Evolutionary conservation across 2,797 vertebrate species (phyloP).

Genomic region (Acridotheres tristis): DNA sequence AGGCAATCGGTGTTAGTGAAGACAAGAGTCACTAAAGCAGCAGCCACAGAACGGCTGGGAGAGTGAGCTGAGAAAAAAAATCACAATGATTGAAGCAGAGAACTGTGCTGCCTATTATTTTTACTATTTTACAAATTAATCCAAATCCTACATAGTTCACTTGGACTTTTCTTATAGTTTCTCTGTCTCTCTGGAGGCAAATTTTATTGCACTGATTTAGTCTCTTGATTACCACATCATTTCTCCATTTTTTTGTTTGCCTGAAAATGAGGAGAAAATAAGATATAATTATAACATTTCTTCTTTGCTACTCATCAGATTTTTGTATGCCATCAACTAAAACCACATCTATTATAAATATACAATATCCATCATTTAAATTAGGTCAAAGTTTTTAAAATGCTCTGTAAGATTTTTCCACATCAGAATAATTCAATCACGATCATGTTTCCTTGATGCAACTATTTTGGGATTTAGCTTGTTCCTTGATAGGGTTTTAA

Average conservation of each 20-base stretch:
- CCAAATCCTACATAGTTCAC: background rate
- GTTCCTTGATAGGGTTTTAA: slow-evolving; percentile 61
- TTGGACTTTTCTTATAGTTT: background rate
- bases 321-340: slow-evolving; percentile 11
- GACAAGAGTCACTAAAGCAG: background rate
- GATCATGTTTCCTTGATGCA: slow-evolving; percentile 25
- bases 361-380: background rate
- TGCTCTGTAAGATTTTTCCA: slow-evolving; percentile 24
- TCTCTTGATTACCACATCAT: background rate
- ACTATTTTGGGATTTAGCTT: slow-evolving; percentile 48
- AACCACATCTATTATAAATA: background rate
- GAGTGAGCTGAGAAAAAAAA: background rate
- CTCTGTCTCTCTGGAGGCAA: background rate
- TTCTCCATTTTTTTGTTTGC: background rate
- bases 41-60: background rate
- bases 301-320: background rate
- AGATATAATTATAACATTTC: background rate
- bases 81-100: background rate
- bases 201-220: background rate
- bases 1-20: background rate
- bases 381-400: slow-evolving; percentile 44
- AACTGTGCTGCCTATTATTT: background rate
- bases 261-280: background rate
- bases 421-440: slow-evolving; percentile 22
- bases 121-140: background rate